Conservation (phyloP, 2,113 vertebrate species). For the Mirza zaza region DNA sequence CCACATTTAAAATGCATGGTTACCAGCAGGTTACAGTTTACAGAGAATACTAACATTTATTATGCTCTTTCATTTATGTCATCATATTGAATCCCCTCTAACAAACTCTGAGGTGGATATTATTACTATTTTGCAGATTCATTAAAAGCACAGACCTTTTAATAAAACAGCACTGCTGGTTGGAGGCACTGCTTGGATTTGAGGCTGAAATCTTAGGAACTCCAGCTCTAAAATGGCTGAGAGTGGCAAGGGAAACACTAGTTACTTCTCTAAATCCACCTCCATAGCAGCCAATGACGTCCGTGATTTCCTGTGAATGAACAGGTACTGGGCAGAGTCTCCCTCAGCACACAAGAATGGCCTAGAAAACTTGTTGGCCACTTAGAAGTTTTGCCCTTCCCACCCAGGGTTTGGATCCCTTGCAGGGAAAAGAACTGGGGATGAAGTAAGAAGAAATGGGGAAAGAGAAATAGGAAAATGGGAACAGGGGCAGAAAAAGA, state of each 20-base stretch:
- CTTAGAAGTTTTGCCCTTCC: not conserved
- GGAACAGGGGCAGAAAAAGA: not conserved
- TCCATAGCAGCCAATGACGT: not conserved
- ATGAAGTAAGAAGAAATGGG: not conserved
- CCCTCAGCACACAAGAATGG: not conserved
- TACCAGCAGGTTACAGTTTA: not conserved
- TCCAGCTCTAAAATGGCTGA: not conserved
- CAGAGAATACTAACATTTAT: conserved; percentile 7
- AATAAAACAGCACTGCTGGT: not conserved
- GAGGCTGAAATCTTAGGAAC: not conserved
- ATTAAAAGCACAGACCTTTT: not conserved
- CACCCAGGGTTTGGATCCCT: not conserved
- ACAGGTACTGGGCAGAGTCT: conserved; percentile 7
- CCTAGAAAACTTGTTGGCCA: not conserved
- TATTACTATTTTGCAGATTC: not conserved
- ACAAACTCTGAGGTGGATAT: not conserved
- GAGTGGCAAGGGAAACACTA: not conserved
- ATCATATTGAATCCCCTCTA: not conserved
- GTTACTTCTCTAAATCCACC: not conserved
- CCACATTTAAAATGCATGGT: not conserved
- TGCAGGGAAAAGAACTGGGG: not conserved
- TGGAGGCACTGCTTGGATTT: not conserved
- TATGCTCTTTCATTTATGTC: not conserved
- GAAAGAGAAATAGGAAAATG: not conserved
- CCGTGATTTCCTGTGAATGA: not conserved